Evolutionary conservation across 2,113 vertebrate species (phyloP).

Genomic region (Trogon surrucura): DNA sequence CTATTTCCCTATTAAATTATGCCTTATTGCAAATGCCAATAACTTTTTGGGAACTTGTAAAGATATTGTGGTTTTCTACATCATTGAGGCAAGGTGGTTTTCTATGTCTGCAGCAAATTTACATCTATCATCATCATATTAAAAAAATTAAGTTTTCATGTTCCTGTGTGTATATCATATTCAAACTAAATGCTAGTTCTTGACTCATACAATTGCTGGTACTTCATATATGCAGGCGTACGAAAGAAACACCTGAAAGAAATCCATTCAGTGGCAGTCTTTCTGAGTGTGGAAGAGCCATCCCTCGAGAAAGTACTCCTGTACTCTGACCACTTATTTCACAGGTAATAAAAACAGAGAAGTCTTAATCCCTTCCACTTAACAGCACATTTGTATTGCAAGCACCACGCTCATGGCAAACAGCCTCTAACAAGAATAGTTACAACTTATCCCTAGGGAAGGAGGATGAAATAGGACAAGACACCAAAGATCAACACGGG

Average conservation of each 20-base stretch:
- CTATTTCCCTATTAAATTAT: not conserved
- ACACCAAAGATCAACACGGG: not conserved
- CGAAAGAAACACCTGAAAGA: not conserved
- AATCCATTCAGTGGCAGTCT: not conserved
- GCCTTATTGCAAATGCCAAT: not conserved
- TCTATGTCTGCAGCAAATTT: not conserved
- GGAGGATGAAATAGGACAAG: not conserved
- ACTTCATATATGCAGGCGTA: not conserved
- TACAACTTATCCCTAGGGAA: not conserved
- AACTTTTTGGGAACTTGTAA: not conserved
- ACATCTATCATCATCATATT: not conserved
- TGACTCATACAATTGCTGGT: not conserved
- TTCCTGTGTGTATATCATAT: not conserved
- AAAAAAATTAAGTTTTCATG: not conserved
- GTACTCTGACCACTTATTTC: not conserved
- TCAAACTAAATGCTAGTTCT: not conserved
- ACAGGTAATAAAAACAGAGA: not conserved
- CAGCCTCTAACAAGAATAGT: not conserved
- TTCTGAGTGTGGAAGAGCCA: not conserved
- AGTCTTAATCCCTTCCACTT: not conserved
- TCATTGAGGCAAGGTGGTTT: not conserved
- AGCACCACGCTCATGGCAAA: not conserved
- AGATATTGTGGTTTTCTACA: not conserved
- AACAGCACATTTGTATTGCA: not conserved
- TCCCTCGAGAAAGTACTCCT: rapidly evolving